Percentiles rank a stretch among this genome's conserved stretches.
phyloP scores from a whole-genome alignment of 2,797 vertebrate species.

The Anabas testudineus region DNA sequence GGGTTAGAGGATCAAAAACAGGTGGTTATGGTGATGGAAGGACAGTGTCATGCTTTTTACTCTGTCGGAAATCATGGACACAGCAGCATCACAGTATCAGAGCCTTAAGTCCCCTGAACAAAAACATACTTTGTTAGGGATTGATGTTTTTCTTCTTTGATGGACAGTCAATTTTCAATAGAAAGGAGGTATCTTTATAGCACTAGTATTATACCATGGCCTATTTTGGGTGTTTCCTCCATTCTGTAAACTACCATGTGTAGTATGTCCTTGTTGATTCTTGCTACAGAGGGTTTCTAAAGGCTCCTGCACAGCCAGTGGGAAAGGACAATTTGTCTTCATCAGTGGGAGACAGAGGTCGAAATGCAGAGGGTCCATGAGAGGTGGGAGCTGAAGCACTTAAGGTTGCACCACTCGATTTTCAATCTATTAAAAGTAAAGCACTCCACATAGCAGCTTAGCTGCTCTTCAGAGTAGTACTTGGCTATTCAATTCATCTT shows the following conservation, averaged over 20 bases:
- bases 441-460: slow-evolving; percentile 7
- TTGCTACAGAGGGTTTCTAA: slow-evolving; percentile 8
- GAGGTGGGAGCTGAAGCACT: slow-evolving; percentile 51
- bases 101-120: not conserved
- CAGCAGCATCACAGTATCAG: no score
- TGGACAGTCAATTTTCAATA: not conserved
- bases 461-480: slow-evolving; percentile 19
- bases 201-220: not conserved
- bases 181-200: slow-evolving; percentile 1
- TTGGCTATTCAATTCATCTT: slow-evolving; percentile 11
- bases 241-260: slow-evolving; percentile 24
- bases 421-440: slow-evolving; percentile 57
- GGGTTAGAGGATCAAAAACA: no score
- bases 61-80: no score
- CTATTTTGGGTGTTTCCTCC: slow-evolving; percentile 14
- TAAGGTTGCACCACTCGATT: slow-evolving; percentile 51
- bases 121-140: not conserved
- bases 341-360: slow-evolving; percentile 60
- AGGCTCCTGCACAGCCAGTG: slow-evolving; percentile 14
- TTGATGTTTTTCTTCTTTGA: not conserved
- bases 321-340: slow-evolving; percentile 65
- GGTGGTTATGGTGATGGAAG: no score
- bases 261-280: slow-evolving; percentile 18
- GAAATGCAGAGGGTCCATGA: slow-evolving; percentile 52
- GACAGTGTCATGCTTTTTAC: no score